Percentiles rank a stretch among this genome's conserved stretches.
phyloP scores from a whole-genome alignment of 2,797 vertebrate genomes.

The Taeniopygia guttata region DNA sequence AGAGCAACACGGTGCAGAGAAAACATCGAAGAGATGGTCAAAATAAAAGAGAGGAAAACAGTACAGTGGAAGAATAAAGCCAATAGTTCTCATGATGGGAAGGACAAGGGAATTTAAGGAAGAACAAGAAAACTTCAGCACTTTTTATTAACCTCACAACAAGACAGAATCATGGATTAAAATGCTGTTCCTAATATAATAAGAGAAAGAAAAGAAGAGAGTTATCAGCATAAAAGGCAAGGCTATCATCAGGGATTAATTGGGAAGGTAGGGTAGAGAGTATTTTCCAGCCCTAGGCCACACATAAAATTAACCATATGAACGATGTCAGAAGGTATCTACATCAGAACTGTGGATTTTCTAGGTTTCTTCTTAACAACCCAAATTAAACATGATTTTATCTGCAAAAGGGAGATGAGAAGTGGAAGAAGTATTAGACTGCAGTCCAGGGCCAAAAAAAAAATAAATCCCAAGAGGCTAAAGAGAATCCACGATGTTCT shows the following conservation, averaged over 20 bases:
- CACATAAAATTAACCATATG: background rate
- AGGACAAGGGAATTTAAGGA: background rate
- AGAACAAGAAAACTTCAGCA: background rate
- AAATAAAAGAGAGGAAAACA: background rate
- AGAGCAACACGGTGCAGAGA: background rate
- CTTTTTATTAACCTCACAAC: background rate
- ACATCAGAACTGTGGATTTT: background rate
- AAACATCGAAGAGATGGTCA: background rate
- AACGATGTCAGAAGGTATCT: background rate
- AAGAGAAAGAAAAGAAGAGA: background rate
- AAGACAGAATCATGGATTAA: background rate
- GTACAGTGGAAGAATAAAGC: background rate
- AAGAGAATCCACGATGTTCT: slow-evolving; percentile 39
- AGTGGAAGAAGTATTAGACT: background rate
- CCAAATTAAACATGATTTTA: background rate
- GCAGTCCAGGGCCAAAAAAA: background rate
- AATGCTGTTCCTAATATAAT: background rate
- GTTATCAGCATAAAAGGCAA: background rate
- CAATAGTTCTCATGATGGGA: background rate
- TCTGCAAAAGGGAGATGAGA: background rate
- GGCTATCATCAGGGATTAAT: background rate
- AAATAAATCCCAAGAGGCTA: background rate
- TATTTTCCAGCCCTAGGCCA: background rate
- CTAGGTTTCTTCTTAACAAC: background rate
- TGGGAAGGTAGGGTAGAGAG: background rate